Percentiles rank a stretch among this genome's conserved stretches.
Evolutionary conservation across 2,113 vertebrate species (phyloP).

Genomic region (Dermatemys mawii): DNA sequence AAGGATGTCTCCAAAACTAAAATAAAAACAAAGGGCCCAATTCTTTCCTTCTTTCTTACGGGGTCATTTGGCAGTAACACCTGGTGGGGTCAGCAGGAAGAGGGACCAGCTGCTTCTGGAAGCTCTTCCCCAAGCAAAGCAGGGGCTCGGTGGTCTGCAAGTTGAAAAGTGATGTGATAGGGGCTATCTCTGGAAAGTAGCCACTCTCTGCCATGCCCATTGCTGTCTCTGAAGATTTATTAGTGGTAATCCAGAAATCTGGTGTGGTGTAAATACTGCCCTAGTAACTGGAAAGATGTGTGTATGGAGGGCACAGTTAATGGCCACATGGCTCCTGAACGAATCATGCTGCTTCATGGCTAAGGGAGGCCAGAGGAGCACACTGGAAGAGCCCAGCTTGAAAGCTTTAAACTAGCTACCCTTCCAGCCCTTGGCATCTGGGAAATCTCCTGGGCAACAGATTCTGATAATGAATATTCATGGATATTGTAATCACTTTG

Average conservation of each 20-base stretch:
- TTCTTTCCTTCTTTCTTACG: neutral
- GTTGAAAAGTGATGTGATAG: neutral
- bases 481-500: constrained; percentile 11
- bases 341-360: neutral
- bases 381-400: neutral
- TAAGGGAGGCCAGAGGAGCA: neutral
- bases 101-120: neutral
- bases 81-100: neutral
- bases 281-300: neutral
- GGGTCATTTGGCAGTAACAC: neutral
- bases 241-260: neutral
- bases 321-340: rapidly evolving
- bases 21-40: neutral
- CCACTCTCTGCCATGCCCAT: neutral
- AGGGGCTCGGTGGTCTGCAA: neutral
- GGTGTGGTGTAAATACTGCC: neutral
- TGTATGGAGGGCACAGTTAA: neutral
- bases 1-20: neutral
- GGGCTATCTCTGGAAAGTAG: neutral
- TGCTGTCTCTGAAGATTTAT: neutral
- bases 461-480: constrained; percentile 2
- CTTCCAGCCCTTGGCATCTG: neutral
- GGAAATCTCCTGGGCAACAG: neutral
- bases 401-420: neutral
- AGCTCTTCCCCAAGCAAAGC: neutral